Evolutionary conservation across 2,888 invertebrate genomes (phyloP), one percentile per base, ranked within the genome.

Genomic region (Labia minor): DNA sequence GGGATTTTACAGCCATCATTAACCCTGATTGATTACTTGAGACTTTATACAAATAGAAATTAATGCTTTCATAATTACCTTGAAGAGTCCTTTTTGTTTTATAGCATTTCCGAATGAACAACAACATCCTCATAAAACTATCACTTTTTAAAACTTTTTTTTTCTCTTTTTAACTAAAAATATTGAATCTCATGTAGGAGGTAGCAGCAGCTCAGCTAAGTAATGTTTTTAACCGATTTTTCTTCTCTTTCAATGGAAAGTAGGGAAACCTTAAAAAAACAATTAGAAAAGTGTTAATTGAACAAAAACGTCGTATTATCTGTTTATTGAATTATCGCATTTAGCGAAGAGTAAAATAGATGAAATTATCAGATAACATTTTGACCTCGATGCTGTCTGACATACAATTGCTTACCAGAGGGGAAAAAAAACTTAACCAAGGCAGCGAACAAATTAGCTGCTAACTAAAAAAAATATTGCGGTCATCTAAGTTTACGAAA

Each of bases 241-340:
- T n/a, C 26, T 26, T 26, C 26, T 26, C 8, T 26, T 26, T 8
- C 26, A 49, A 49, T 49, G 3, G 49, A 49, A 49, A 49, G 49
- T 14, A 49, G 49, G 49, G 16, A 49, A 16, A 49, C 49, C 3
- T 49, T 10, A 16, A 49, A 49, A 10, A 49, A 49, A 49, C 49
- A 49, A 49, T 49, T 49, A 49, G 49, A 49, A 49, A 49, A n/a
- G 49, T 49, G 49, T 49, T 49, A 49, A 49, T 49, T 49, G 49
- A 49, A 11, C 49, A 49, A 49, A 49, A 49, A 49, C 49, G 49
- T n/a, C 16, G 16, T 49, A 49, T 49, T 49, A 49, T 49, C 49
- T 49, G 49, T 49, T 49, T 49, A 49, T 49, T 49, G 49, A 49
- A 49, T 49, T 49, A 49, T 49, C 49, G 49, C 49, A 49, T 49